Evolutionary conservation across 2,113 vertebrate species (phyloP), one percentile per base, ranked within the genome.

Genomic region (Esox niger): DNA sequence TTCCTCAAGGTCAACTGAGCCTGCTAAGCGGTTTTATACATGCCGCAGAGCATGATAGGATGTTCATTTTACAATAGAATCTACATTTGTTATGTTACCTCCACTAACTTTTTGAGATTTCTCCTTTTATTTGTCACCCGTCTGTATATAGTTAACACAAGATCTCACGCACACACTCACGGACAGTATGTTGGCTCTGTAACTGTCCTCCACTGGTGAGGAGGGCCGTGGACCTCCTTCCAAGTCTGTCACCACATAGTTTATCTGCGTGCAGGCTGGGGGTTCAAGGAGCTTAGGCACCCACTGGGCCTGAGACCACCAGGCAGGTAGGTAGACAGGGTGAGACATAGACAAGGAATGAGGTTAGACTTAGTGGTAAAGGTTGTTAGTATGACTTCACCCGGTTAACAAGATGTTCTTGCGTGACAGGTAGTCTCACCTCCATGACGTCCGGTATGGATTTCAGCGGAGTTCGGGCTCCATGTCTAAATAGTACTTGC

Each of bases 401-500:
- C 38, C 2, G 38, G 26, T 57, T 25, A 27, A 25, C 27, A 15
- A 57, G 38, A 43, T 43, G 38, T 10, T 15, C 26, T 61, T 31
- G 31, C 7, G 20, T n/a, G n/a, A 35, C n/a, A 23, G 31, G 31
- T 61, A 17, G 4, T 4, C n/a, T 81, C 82, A 93, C 96, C 94
- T 94, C 93, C 62, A 88, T 73, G 17, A 86, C 47, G 23, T 84
- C 85, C 1, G 95, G 95, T 49, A 97, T 93, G 0, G 88, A 88
- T 75, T 91, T 93, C 5, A 98, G 91, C 0, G 95, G 95, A 0
- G 94, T 96, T 60, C 95, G 92, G 0, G 95, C 96, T 0, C 96
- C 95, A 13, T 96, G 95, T 46, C 95, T 90, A 69, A 93, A 98
- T 56, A 96, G 76, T 6, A 96, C 92, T 79, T 95, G 95, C 35